Evolutionary conservation across 2,113 vertebrate species (phyloP).

Genomic region (Melanerpes aurifrons): DNA sequence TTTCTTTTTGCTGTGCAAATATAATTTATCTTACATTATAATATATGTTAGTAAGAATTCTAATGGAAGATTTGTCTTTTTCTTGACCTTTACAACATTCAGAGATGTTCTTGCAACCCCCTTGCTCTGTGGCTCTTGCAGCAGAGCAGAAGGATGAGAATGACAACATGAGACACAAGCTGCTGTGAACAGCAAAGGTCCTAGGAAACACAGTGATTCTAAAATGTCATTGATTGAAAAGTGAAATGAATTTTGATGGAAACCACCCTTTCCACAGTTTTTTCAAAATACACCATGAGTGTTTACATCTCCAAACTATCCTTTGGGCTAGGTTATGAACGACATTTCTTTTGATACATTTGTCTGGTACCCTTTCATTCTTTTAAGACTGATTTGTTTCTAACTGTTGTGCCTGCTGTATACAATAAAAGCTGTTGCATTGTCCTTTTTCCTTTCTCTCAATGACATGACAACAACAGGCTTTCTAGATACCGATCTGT

Average conservation of each 20-base stretch:
- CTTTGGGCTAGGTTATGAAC: background rate
- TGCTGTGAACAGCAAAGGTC: background rate
- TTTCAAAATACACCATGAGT: background rate
- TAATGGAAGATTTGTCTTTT: slow-evolving; percentile 43
- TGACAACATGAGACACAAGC: background rate
- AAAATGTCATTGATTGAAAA: background rate
- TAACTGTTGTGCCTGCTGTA: background rate
- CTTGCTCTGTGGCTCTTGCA: background rate
- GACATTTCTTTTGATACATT: background rate
- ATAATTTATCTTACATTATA: slow-evolving; percentile 35
- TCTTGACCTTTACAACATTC: slow-evolving; percentile 55
- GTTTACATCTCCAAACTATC: background rate
- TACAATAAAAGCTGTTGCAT: background rate
- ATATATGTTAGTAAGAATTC: slow-evolving; percentile 26
- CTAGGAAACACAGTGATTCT: background rate
- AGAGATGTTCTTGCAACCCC: background rate
- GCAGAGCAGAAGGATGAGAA: background rate
- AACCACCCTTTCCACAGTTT: background rate
- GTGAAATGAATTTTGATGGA: background rate
- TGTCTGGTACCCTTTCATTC: background rate
- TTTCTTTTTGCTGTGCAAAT: slow-evolving; percentile 57
- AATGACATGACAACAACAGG: background rate
- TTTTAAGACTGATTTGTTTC: background rate
- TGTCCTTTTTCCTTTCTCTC: background rate
- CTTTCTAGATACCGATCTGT: background rate